Conservation (phyloP, 35 echinoderm and acorn worm species). For the Apostichopus japonicus region DNA sequence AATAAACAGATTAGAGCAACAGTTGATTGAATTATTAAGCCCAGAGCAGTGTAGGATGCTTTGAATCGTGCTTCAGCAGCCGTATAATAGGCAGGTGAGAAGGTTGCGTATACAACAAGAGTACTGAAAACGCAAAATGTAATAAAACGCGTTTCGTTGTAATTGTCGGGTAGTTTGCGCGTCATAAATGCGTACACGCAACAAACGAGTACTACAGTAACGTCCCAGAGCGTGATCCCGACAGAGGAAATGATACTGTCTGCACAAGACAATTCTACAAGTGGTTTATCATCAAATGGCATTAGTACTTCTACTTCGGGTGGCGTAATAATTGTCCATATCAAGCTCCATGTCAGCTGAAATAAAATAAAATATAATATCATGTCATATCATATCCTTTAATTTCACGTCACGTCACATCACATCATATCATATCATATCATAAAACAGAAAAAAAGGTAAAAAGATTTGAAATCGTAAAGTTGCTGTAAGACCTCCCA, state of each 20-base stretch:
- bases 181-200: conserved; percentile 93
- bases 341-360: conserved; percentile 73
- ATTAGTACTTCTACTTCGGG: conserved; percentile 58
- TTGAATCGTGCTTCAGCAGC: conserved; percentile 74
- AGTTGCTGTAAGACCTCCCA: no score
- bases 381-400: no score
- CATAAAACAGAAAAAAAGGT: no score
- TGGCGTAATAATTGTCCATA: conserved; percentile 70
- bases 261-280: conserved; percentile 68
- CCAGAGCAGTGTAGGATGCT: conserved; percentile 70
- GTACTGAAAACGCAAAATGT: conserved; percentile 91
- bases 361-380: no score
- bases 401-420: no score
- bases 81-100: conserved; percentile 89
- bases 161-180: conserved; percentile 93
- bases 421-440: no score
- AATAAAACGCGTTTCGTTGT: conserved; percentile 96
- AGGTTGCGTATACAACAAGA: conserved; percentile 78
- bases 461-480: no score
- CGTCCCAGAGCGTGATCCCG: conserved; percentile 74
- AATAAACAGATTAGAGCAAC: conserved; percentile 91
- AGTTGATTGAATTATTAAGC: conserved; percentile 89
- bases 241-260: conserved; percentile 64
- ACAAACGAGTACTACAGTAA: conserved; percentile 80
- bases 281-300: conserved; percentile 42